Base-by-base conservation (phyloP, 2,888 invertebrate species). In the Watsonalla binaria region DNA sequence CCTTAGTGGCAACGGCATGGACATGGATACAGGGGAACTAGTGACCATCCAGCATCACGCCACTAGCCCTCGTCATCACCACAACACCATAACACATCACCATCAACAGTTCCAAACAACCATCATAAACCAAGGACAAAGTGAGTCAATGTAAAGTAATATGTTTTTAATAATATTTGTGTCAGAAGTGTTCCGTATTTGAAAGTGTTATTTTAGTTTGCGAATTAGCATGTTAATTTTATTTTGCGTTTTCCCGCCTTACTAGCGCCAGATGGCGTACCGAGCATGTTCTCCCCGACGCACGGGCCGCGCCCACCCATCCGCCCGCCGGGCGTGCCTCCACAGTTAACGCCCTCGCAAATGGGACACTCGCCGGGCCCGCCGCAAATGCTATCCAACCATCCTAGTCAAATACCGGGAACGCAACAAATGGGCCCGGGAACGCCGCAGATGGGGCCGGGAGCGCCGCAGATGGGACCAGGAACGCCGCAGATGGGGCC, bases 1-100 rank as follows among this genome's bases (percentile, higher is more conserved):
- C 4, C 92, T 94, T 48, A 92, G 92, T 67, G 92, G 94, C 0
- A 87, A 88, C 15, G 88, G 91, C 8, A 88, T 93, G 93, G 82
- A 92, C 64, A 89, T 93, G 92, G 90, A 87, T 54, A 85, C 86
- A 7, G 90, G 85, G 2, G 89, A 92, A 70, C 74, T 87, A 82
- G 83, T 89, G 63, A 84, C 89, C 68, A 90, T 91, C 24, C 91
- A 91, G 65, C 91, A 91, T 63, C 91, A 91, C 57, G 90, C 90
- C 11, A 84, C 90, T 11, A 91, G 91, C 51, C 90, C 91, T 0
- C 66, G 90, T 24, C 91, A 91, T 60, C 88, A 89, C 59, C 91
- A 91, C 60, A 63, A 85, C 0, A 76, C 83, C 9, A 80, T 90
- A 65, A 83, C 86, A 2, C 90, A 88, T 53, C 90, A 90, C 50